A percentile compares a stretch with the other conserved stretches of the same genome.
phyloP scores from a whole-genome alignment of 2,113 vertebrate species.

The Syngnathus scovelli region DNA sequence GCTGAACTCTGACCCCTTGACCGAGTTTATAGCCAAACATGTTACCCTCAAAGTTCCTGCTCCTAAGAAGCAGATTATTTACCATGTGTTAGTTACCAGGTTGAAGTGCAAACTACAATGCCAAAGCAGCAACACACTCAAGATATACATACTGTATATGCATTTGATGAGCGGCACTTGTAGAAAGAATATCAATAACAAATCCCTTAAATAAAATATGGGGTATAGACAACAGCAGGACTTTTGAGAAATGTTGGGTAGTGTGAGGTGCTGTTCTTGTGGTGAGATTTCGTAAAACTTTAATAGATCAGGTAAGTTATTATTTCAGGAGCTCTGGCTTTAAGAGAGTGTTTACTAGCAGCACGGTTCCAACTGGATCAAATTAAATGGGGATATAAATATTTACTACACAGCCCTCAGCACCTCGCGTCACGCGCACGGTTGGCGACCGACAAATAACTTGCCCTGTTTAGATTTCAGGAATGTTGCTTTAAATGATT shows the following conservation, averaged over 20 bases:
- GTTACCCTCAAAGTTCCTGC: background rate
- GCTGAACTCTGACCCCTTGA: slow-evolving; percentile 27
- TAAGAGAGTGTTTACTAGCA: slow-evolving; percentile 14
- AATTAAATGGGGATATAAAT: slow-evolving; percentile 19
- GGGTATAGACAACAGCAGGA: slow-evolving; percentile 25
- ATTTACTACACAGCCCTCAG: background rate
- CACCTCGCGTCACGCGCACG: background rate
- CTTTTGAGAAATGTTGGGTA: slow-evolving; percentile 23
- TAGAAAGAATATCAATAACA: slow-evolving; percentile 64
- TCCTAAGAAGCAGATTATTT: background rate
- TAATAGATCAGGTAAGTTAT: slow-evolving; percentile 26
- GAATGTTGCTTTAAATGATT: slow-evolving; percentile 28
- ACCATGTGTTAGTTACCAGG: background rate
- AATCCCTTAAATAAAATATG: slow-evolving; percentile 65
- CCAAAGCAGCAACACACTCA: background rate
- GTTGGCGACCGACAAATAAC: slow-evolving; percentile 10
- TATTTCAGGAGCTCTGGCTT: slow-evolving; percentile 8
- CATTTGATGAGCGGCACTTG: slow-evolving; percentile 20
- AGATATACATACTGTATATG: background rate
- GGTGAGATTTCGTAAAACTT: slow-evolving; percentile 15
- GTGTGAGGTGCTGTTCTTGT: slow-evolving; percentile 10
- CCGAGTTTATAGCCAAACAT: slow-evolving; percentile 18
- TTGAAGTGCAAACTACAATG: background rate
- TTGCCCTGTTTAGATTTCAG: slow-evolving; percentile 11
- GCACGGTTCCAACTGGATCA: slow-evolving; percentile 13